phyloP scores from a whole-genome alignment of 2,888 invertebrate species.

The Caenorhabditis plicata region DNA sequence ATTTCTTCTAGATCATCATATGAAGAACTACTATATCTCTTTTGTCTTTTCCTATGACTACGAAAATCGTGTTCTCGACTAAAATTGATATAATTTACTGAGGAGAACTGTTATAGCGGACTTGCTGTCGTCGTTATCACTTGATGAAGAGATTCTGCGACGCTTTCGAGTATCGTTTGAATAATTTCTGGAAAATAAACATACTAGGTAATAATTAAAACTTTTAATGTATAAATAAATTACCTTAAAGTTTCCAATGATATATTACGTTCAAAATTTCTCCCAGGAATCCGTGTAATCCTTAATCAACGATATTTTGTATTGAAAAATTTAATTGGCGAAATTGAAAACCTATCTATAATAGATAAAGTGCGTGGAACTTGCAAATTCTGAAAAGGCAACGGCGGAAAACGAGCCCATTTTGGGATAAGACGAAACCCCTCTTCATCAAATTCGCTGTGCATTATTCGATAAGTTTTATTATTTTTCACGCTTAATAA shows the following conservation, averaged over 20 bases:
- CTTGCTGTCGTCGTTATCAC: neutral
- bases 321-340: conserved; percentile 1
- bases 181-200: neutral
- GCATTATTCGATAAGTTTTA: neutral
- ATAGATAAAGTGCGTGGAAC: too few species aligned
- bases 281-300: neutral
- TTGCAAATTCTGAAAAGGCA: neutral
- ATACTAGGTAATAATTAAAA: neutral
- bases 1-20: too few species aligned
- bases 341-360: conserved; percentile 12
- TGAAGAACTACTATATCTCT: too few species aligned
- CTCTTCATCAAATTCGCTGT: neutral
- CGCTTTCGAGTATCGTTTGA: conserved; percentile 1
- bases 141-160: neutral
- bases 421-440: conserved; percentile 9
- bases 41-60: too few species aligned
- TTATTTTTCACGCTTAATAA: neutral
- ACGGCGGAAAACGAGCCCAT: conserved; percentile 11
- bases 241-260: neutral
- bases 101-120: neutral
- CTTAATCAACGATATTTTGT: neutral
- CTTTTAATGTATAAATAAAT: neutral
- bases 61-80: too few species aligned
- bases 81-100: too few species aligned
- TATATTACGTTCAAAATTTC: neutral